Evolutionary conservation across 2,888 invertebrate species (phyloP), one percentile per base, ranked within the genome.

Genomic region (Platerodrilus igneus): DNA sequence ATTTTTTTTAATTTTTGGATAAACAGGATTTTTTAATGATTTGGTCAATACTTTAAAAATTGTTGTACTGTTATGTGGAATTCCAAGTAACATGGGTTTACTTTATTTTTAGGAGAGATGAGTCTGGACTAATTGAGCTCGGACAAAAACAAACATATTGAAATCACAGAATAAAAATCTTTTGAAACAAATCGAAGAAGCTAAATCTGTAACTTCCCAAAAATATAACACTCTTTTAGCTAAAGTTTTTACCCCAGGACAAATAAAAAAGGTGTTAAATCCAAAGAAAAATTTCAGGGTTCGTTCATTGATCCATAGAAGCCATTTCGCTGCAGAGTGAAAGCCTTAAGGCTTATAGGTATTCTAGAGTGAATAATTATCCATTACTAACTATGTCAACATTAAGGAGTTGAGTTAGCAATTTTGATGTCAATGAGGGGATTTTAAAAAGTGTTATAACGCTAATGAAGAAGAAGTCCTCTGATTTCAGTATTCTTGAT

Each of bases 331-430:
- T n/a, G n/a, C n/a, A n/a, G n/a, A n/a, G n/a, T n/a, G n/a, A n/a
- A n/a, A n/a, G n/a, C n/a, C n/a, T n/a, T n/a, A n/a, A n/a, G 34
- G 48, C 48, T 16, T 48, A 45, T 29, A 26, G 48, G 26, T 48
- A 36, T 32, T 37, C 45, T 17, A 27, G 34, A 10, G 29, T 21
- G 10, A 20, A 10, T 35, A 35, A 19, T 13, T 39, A 30, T 18
- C 14, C 43, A 40, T 4, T 58, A 51, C 54, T 53, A 53, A 30
- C 50, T 51, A 39, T 51, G 48, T 20, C 27, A 54, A 21, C 57
- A 38, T 45, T 57, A 52, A 44, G 23, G 47, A 28, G 52, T 50
- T 47, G 55, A 55, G 35, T 43, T 40, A 21, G 28, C 45, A 21
- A 51, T 53, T 46, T 48, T 33, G 33, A 48, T 37, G 34, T 50